A percentile compares a stretch with the other conserved stretches of the same genome.
These are phyloP conservation scores for Frieseomelitta varia DNA, from an alignment of 1,140 invertebrate species.

Conservation along the genomic window DNA sequence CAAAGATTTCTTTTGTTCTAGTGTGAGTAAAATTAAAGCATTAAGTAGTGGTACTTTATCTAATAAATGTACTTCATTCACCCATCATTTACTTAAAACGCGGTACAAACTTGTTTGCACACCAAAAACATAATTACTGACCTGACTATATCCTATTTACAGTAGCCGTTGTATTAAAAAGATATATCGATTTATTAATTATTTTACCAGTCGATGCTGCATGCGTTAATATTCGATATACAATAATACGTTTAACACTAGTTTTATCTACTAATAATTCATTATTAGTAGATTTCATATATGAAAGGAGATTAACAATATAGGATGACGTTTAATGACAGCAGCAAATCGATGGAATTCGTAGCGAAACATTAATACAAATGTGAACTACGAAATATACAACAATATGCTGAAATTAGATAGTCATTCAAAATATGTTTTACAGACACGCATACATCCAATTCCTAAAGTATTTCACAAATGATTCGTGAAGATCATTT, in stretches of 20 bases:
- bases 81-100: neutral
- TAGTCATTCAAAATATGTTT: conserved; percentile 41
- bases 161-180: conserved; percentile 47
- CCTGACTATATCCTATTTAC: conserved; percentile 45
- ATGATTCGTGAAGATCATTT: neutral
- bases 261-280: conserved; percentile 45
- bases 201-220: conserved; percentile 13
- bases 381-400: conserved; percentile 51
- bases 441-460: conserved; percentile 38
- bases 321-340: conserved; percentile 40
- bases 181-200: conserved; percentile 47
- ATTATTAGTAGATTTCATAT: conserved; percentile 49
- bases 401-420: conserved; percentile 45
- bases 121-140: conserved; percentile 46
- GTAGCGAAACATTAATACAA: conserved; percentile 55
- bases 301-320: conserved; percentile 54
- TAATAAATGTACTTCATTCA: conserved; percentile 31
- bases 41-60: conserved; percentile 32
- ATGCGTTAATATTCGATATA: conserved; percentile 41
- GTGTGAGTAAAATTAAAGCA: conserved; percentile 33
- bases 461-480: conserved; percentile 17
- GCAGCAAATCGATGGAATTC: conserved; percentile 31
- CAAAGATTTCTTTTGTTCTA: neutral
- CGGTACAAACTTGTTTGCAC: conserved; percentile 44
- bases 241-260: conserved; percentile 45